Evolutionary conservation across 23 tunicate species (phyloP).

Genomic region (Styela plicata): DNA sequence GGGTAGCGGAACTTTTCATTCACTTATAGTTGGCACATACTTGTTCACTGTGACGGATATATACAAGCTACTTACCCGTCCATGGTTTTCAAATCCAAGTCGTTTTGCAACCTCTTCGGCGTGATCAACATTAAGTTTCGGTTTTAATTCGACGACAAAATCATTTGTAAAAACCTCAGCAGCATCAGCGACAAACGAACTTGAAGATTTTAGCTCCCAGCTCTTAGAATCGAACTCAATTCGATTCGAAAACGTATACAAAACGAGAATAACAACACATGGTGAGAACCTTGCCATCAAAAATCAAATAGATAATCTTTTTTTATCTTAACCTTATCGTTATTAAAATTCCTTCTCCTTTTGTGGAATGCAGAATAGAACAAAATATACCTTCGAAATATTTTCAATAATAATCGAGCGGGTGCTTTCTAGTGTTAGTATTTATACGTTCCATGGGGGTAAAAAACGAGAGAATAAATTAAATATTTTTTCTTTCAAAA

Average conservation of each 20-base stretch:
- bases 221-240: not conserved
- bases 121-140: conserved; percentile 39
- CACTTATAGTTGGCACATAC: too few species aligned
- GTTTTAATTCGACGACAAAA: conserved; percentile 51
- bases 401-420: too few species aligned
- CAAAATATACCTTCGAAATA: too few species aligned
- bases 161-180: conserved; percentile 59
- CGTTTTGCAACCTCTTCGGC: conserved; percentile 69
- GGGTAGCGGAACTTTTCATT: too few species aligned
- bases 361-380: too few species aligned
- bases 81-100: conserved; percentile 82
- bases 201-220: not conserved
- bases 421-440: too few species aligned
- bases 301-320: not conserved
- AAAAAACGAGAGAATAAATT: too few species aligned
- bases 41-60: too few species aligned
- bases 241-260: not conserved
- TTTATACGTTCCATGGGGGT: too few species aligned
- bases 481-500: too few species aligned
- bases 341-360: too few species aligned
- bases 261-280: not conserved
- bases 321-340: too few species aligned
- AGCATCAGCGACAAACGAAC: not conserved
- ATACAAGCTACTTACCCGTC: conserved; percentile 39
- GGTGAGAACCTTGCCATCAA: not conserved